phyloP scores from a whole-genome alignment of 2,113 vertebrate genomes.

The Urocynchramus pylzowi region DNA sequence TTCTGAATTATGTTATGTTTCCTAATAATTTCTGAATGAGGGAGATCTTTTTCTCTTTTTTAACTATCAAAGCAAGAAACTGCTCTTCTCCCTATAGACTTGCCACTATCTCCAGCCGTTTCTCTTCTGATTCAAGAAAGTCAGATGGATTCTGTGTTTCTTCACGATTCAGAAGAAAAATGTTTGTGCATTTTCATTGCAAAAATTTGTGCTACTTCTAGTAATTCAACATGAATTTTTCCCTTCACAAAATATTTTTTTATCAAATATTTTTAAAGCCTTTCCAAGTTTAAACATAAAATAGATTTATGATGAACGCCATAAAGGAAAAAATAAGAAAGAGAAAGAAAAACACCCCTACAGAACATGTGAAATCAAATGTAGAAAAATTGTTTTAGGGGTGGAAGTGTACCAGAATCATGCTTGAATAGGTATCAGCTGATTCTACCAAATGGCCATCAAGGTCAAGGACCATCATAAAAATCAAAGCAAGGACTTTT shows the following conservation, averaged over 20 bases:
- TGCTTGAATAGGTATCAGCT: slow-evolving; percentile 7
- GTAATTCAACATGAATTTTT: background rate
- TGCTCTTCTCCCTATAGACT: background rate
- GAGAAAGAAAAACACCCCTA: accelerated
- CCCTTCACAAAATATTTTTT: background rate
- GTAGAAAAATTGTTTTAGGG: background rate
- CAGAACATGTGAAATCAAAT: background rate
- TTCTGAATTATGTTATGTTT: background rate
- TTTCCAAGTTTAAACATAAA: background rate
- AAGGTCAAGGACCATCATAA: slow-evolving; percentile 23
- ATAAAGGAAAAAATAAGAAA: background rate
- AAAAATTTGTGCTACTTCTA: background rate
- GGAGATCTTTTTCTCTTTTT: background rate
- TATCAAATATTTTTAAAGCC: background rate
- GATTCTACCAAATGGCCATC: background rate
- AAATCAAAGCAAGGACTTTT: slow-evolving; percentile 43
- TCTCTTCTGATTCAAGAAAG: background rate
- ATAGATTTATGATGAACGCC: background rate
- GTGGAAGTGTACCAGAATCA: background rate
- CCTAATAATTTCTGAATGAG: background rate
- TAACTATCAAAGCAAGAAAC: background rate
- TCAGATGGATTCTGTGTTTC: background rate
- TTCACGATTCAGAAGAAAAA: background rate
- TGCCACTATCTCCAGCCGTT: background rate
- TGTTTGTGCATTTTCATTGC: background rate